Percentiles rank a stretch among this genome's conserved stretches.
Evolutionary conservation across 2,797 vertebrate genomes (phyloP).

Genomic region (Scolopax bukidnonensis): DNA sequence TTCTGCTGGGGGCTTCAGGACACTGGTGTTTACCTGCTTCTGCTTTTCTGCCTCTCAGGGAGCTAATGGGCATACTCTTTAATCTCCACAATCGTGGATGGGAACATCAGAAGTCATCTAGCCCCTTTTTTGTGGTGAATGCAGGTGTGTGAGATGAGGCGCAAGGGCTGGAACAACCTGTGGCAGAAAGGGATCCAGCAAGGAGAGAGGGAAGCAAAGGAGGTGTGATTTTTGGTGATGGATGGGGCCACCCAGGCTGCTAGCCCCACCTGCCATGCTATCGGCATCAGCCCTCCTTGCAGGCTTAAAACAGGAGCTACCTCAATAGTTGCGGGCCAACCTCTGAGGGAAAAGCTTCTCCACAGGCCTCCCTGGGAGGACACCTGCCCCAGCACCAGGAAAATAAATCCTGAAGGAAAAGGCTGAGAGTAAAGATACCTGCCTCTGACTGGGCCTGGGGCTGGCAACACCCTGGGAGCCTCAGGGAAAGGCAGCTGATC

Average conservation of each 20-base stretch:
- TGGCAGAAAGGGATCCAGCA: rapidly evolving
- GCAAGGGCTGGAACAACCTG: rapidly evolving
- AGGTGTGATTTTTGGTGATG: background rate
- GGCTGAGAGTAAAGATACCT: background rate
- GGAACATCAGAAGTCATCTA: rapidly evolving
- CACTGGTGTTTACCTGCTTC: background rate
- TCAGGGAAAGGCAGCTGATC: too few relatives aligned
- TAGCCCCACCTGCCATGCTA: rapidly evolving
- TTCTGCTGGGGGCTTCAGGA: background rate
- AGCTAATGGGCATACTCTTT: rapidly evolving
- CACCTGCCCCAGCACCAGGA: too few relatives aligned
- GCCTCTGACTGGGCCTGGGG: background rate
- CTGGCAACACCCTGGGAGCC: background rate
- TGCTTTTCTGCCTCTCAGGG: background rate
- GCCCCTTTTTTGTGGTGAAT: rapidly evolving
- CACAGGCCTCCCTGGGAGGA: too few relatives aligned
- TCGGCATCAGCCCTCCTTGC: rapidly evolving
- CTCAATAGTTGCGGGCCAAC: background rate
- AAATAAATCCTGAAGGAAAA: rapidly evolving
- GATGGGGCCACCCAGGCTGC: rapidly evolving
- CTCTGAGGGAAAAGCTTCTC: background rate
- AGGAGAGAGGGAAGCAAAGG: background rate
- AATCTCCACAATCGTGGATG: rapidly evolving
- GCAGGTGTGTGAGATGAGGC: background rate
- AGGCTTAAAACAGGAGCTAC: too few relatives aligned